Evolutionary conservation across 2,113 vertebrate genomes (phyloP), one percentile per base, ranked within the genome.

Genomic region (Sakesphorus luctuosus): DNA sequence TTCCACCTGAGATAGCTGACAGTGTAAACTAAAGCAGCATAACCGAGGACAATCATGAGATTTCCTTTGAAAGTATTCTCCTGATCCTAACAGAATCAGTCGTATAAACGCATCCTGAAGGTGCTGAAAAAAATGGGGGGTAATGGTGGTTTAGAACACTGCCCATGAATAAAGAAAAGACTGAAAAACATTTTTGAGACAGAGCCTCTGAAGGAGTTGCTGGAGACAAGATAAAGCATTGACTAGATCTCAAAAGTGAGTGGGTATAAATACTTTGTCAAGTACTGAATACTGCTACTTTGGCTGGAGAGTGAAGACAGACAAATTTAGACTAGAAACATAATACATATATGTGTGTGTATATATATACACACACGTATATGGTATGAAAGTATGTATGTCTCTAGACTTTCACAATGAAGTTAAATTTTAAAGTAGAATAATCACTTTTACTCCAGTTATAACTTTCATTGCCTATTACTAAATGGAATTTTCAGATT

Each of bases 261-360:
- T 84, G 69, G 89, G 94, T 86, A 52, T 91, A 94, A 95, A 93
- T 75, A 89, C 76, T 93, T 94, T 81, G 47, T 95, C 89, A 94
- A 95, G 80, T 81, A 90, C 89, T 0, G 2, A 92, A 89, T 94
- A 77, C 61, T 89, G 93, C 83, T 95, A 59, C 94, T 93, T 93
- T 81, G 89, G 93, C 91, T 96, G 91, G 81, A 96, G 81, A 95
- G 73, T 59, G 91, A 95, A 92, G 77, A 77, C 73, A 89, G 87
- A 92, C 73, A 89, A 82, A 96, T 92, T 94, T 92, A 95, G 84
- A 94, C 44, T 46, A 87, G 93, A 92, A 95, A 92, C 65, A 84
- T 0, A 75, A 94, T 83, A 80, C 29, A 19, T 91, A 69, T 53
- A 61, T 79, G 26, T 75, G 35, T 56, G 21, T 72, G 15, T 78